phyloP scores from a whole-genome alignment of 2,797 vertebrate genomes.

The Pteropus rufus region DNA sequence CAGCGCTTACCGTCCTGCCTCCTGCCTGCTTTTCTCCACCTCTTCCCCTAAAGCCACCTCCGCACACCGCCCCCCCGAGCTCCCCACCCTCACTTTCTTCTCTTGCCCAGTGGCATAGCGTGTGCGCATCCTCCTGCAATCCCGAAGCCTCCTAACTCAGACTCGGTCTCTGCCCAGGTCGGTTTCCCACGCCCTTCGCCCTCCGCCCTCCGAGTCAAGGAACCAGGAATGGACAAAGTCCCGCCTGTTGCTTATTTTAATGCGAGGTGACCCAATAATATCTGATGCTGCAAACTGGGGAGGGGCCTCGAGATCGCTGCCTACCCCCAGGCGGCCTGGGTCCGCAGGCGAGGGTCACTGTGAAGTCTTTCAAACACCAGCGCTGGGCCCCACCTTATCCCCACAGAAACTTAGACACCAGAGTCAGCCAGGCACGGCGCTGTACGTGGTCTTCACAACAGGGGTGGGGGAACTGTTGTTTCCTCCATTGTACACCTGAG shows the following conservation, averaged over 20 bases:
- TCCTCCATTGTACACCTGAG: neutral
- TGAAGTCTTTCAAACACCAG: neutral
- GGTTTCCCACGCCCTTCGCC: neutral
- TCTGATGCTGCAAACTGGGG: neutral
- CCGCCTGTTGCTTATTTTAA: neutral
- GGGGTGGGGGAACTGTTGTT: neutral
- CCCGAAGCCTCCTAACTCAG: neutral
- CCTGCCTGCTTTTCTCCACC: neutral
- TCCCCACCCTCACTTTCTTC: neutral
- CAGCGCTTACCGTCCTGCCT: neutral
- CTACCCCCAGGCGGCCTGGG: fast-evolving
- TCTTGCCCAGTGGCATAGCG: fast-evolving
- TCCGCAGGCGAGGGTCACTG: neutral
- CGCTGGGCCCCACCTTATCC: too few relatives aligned
- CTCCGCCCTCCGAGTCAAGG: neutral
- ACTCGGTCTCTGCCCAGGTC: neutral
- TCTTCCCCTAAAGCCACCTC: neutral
- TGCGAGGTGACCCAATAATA: neutral
- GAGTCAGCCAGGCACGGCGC: neutral
- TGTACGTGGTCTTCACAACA: fast-evolving
- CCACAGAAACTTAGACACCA: fast-evolving
- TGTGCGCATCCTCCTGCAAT: fast-evolving
- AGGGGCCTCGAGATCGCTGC: neutral
- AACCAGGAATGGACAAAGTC: neutral
- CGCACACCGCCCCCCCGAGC: too few relatives aligned